Percentiles rank a stretch among this genome's conserved stretches.
These are phyloP conservation scores for Kuschelorhynchus macadamiae DNA, from an alignment of 2,888 invertebrate genomes.

Conservation along the genomic window DNA sequence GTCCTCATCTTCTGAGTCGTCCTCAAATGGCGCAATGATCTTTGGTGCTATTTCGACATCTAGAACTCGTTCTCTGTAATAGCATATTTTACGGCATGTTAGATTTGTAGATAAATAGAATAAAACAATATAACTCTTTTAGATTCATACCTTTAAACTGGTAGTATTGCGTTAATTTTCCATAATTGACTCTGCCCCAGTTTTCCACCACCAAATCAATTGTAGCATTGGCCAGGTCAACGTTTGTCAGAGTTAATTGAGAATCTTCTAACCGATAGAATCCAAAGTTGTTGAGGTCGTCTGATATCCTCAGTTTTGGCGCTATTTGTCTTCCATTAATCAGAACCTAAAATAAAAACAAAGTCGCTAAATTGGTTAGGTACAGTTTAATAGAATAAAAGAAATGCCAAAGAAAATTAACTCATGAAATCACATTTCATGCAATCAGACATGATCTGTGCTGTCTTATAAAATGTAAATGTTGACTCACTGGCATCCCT, in stretches of 20 bases:
- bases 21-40: no score
- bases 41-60: no score
- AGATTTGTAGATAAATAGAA: background rate
- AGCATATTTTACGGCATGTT: background rate
- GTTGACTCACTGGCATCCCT: no score
- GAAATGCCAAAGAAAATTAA: no score
- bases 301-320: constrained; percentile 53
- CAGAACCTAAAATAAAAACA: constrained; percentile 62
- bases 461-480: no score
- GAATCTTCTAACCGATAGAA: constrained; percentile 65
- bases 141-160: constrained; percentile 62
- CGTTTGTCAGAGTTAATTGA: constrained; percentile 55
- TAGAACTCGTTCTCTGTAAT: no score
- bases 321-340: constrained; percentile 67
- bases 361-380: no score
- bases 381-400: no score
- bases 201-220: constrained; percentile 77
- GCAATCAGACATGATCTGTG: no score
- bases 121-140: background rate
- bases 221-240: constrained; percentile 56
- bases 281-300: constrained; percentile 67
- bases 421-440: no score
- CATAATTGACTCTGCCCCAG: constrained; percentile 82
- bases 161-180: constrained; percentile 64
- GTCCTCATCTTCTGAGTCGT: no score